A percentile compares a stretch with the other conserved stretches of the same genome.
Evolutionary conservation across 1,140 invertebrate species (phyloP).

Genomic region (Brachionus rubens): DNA sequence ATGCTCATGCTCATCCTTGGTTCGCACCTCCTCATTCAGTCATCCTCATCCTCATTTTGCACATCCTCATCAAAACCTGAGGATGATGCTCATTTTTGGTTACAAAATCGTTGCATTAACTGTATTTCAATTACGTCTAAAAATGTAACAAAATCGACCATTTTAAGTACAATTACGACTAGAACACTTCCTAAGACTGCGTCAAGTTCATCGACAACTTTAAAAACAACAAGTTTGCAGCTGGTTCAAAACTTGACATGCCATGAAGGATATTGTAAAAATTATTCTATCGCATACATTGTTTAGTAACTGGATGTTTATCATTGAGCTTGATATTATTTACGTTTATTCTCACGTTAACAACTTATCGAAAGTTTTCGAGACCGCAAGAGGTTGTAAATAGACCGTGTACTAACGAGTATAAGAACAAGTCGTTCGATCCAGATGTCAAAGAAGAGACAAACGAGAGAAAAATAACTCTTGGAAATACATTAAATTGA

Average conservation of each 20-base stretch:
- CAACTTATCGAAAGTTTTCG: neutral
- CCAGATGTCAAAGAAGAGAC: neutral
- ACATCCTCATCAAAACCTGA: no score
- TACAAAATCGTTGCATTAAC: no score
- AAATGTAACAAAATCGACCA: neutral
- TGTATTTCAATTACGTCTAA: neutral
- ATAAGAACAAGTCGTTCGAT: constrained; percentile 1
- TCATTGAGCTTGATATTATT: neutral
- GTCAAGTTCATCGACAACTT: neutral
- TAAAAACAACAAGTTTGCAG: neutral
- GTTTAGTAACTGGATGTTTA: neutral
- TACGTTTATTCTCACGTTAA: neutral
- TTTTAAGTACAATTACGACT: neutral
- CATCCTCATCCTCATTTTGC: no score
- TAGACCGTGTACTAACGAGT: neutral
- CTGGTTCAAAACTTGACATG: neutral
- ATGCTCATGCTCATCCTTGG: no score
- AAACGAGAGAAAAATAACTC: neutral
- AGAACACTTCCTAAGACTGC: neutral
- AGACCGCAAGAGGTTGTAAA: no score
- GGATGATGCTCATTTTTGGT: no score
- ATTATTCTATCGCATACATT: neutral
- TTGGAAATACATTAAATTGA: constrained; percentile 37
- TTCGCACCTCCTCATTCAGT: no score
- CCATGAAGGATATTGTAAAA: neutral